Evolutionary conservation across 2,113 vertebrate genomes (phyloP).

Genomic region (Xenopus borealis): DNA sequence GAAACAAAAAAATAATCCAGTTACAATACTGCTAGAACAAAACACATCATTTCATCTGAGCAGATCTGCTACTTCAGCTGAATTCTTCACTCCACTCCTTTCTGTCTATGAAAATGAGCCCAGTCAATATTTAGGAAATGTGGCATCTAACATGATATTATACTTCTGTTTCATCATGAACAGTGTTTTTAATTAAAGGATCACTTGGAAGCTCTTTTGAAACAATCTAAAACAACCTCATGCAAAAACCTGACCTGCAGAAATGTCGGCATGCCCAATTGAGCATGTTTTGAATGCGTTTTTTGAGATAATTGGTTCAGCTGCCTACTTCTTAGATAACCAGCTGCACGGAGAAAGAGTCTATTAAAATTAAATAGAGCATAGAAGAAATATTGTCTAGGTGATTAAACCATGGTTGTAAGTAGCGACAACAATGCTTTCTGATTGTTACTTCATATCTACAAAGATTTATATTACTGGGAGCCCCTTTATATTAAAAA

Average conservation of each 20-base stretch:
- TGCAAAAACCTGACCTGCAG: slow-evolving; percentile 56
- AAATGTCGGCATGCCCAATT: slow-evolving; percentile 58
- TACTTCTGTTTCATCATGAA: slow-evolving; percentile 32
- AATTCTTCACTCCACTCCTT: background rate
- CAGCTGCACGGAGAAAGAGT: slow-evolving; percentile 33
- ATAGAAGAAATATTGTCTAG: slow-evolving; percentile 40
- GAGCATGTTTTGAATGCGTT: slow-evolving; percentile 59
- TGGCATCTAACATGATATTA: background rate
- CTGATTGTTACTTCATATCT: no score
- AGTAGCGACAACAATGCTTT: background rate
- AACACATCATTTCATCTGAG: background rate
- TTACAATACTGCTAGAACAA: background rate
- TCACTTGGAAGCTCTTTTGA: slow-evolving; percentile 55
- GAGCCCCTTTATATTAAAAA: no score
- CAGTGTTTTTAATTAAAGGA: slow-evolving; percentile 59
- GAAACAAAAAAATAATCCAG: background rate
- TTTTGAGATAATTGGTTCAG: slow-evolving; percentile 61
- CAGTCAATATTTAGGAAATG: slow-evolving; percentile 15
- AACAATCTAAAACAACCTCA: slow-evolving; percentile 52
- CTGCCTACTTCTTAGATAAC: slow-evolving; percentile 55
- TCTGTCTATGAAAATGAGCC: background rate
- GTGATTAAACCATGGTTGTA: slow-evolving; percentile 48
- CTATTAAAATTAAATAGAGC: slow-evolving; percentile 53
- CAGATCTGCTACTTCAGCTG: background rate
- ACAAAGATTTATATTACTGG: no score